Evolutionary conservation across 2,113 vertebrate genomes (phyloP).

Genomic region (Scophthalmus maximus): DNA sequence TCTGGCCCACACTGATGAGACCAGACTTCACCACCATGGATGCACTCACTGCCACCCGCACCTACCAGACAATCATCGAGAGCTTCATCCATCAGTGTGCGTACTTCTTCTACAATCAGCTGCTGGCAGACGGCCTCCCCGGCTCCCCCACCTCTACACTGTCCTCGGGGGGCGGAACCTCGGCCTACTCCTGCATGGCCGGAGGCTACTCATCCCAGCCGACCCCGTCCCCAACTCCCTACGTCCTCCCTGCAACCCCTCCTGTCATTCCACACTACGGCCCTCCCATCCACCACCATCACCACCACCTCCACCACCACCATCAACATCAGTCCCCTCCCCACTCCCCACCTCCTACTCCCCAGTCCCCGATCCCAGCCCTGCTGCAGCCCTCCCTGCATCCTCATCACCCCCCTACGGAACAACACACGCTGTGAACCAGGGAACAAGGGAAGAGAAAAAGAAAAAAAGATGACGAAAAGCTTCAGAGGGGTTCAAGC

Average conservation of each 20-base stretch:
- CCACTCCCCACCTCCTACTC: conserved; percentile 86
- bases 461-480: conserved; percentile 5
- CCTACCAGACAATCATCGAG: conserved; percentile 98
- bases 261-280: conserved; percentile 79
- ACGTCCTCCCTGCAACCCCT: conserved; percentile 73
- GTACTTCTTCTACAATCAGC: conserved; percentile 94
- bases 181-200: conserved; percentile 79
- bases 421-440: conserved; percentile 90
- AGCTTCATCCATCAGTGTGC: conserved; percentile 95
- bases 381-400: conserved; percentile 84
- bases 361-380: conserved; percentile 86
- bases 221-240: conserved; percentile 66
- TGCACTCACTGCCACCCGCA: conserved; percentile 92
- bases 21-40: conserved; percentile 97
- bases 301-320: conserved; percentile 81
- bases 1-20: conserved; percentile 95
- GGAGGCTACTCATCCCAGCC: conserved; percentile 71
- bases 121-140: conserved; percentile 81
- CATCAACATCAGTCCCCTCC: conserved; percentile 79
- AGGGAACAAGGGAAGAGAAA: conserved; percentile 59
- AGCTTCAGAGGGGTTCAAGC: conserved; percentile 31
- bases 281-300: conserved; percentile 75
- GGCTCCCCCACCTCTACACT: conserved; percentile 82
- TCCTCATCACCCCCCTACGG: conserved; percentile 82
- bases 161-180: conserved; percentile 68